A percentile compares a stretch with the other conserved stretches of the same genome.
Evolutionary conservation across 2,888 invertebrate species (phyloP).

Genomic region (Omphaloscelis lunosa): DNA sequence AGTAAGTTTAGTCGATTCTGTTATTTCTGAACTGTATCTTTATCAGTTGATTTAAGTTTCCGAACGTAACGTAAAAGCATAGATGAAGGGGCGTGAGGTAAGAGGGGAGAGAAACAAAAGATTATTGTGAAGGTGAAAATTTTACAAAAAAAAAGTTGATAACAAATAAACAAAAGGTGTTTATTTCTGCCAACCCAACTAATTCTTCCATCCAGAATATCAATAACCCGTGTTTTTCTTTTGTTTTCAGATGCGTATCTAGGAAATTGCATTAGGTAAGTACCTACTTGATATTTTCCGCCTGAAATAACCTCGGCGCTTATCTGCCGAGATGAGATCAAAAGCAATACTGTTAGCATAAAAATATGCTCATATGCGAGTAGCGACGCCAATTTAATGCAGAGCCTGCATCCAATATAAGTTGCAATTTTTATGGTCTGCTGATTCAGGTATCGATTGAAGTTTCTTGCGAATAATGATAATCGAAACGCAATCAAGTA

Average conservation of each 20-base stretch:
- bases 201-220: too few relatives aligned
- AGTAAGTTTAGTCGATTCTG: too few relatives aligned
- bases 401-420: slow-evolving; percentile 45
- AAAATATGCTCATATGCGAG: slow-evolving; percentile 38
- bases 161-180: too few relatives aligned
- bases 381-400: slow-evolving; percentile 28
- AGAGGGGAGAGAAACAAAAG: too few relatives aligned
- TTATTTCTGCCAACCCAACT: too few relatives aligned
- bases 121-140: too few relatives aligned
- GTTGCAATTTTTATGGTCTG: slow-evolving; percentile 35
- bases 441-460: slow-evolving; percentile 9
- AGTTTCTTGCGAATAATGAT: neutral
- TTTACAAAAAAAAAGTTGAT: too few relatives aligned
- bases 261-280: neutral
- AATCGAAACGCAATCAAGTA: neutral
- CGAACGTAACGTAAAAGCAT: too few relatives aligned
- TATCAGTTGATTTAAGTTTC: too few relatives aligned
- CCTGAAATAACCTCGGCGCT: slow-evolving; percentile 15
- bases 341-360: slow-evolving; percentile 56
- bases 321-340: slow-evolving; percentile 52
- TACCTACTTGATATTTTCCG: slow-evolving; percentile 21
- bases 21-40: too few relatives aligned
- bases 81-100: too few relatives aligned
- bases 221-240: neutral
- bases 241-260: neutral